Conservation (phyloP, 2,888 invertebrate genomes). For the Rhagium mordax region DNA sequence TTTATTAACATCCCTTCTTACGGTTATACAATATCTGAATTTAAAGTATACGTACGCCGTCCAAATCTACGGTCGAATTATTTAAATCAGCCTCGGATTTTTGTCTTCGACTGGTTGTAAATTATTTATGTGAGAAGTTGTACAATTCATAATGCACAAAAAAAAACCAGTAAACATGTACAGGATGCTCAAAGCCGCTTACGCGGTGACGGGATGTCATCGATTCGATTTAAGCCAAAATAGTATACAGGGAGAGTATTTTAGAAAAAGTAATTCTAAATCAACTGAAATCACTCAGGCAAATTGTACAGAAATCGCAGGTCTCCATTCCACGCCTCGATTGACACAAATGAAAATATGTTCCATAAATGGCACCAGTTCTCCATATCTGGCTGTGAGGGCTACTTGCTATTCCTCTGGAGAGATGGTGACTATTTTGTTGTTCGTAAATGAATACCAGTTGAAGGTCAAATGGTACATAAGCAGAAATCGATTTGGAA, state of each 20-base stretch:
- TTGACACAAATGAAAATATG: neutral
- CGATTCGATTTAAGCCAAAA: no score
- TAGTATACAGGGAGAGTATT: no score
- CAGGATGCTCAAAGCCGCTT: neutral
- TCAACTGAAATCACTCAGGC: no score
- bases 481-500: no score
- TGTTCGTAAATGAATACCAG: neutral
- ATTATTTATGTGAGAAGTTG: conserved; percentile 28
- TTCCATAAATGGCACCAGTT: neutral
- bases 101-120: neutral
- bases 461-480: neutral
- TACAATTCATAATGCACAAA: neutral
- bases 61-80: conserved; percentile 32
- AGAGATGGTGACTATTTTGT: neutral
- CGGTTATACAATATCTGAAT: conserved; percentile 17
- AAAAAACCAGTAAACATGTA: neutral
- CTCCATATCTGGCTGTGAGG: neutral
- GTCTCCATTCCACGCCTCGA: neutral
- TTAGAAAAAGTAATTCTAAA: no score
- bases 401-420: neutral
- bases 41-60: conserved; percentile 13
- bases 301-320: no score
- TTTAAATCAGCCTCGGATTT: conserved; percentile 29
- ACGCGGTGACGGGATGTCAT: no score
- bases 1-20: conserved; percentile 54